A percentile compares a stretch with the other conserved stretches of the same genome.
Evolutionary conservation across 2,888 invertebrate species (phyloP).

Genomic region (Sesamia inferens): DNA sequence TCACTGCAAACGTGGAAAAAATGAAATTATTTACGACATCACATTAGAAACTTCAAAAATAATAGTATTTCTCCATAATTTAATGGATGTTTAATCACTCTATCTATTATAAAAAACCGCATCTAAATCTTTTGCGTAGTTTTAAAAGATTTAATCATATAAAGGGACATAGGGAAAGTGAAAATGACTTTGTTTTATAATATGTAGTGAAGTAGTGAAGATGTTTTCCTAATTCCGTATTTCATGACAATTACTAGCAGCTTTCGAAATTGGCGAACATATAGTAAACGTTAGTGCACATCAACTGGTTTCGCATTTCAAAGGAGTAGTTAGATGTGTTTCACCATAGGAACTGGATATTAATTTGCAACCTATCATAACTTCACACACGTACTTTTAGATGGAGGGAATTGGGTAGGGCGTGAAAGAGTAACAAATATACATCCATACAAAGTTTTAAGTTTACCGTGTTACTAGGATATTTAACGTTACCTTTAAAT

Average conservation of each 20-base stretch:
- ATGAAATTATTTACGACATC: too few relatives aligned
- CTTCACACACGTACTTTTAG: neutral
- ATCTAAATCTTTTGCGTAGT: too few relatives aligned
- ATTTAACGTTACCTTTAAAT: too few relatives aligned
- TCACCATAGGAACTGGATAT: neutral
- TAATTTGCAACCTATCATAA: neutral
- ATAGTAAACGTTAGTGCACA: neutral
- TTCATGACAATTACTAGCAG: neutral
- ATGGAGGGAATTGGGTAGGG: neutral
- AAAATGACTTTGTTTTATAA: too few relatives aligned
- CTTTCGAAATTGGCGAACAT: conserved; percentile 1
- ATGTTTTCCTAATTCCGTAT: neutral
- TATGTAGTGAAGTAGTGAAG: too few relatives aligned
- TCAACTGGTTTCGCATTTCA: neutral
- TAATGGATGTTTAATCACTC: too few relatives aligned
- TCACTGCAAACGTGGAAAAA: too few relatives aligned
- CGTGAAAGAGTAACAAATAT: neutral
- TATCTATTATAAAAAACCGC: too few relatives aligned
- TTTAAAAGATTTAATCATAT: too few relatives aligned
- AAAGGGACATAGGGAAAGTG: too few relatives aligned
- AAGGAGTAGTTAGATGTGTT: neutral
- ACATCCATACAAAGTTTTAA: neutral
- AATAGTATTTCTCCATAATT: too few relatives aligned
- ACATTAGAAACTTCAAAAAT: too few relatives aligned
- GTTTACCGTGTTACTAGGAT: neutral